Evolutionary conservation across 2,888 invertebrate species (phyloP).

Genomic region (Andrena bicolor): DNA sequence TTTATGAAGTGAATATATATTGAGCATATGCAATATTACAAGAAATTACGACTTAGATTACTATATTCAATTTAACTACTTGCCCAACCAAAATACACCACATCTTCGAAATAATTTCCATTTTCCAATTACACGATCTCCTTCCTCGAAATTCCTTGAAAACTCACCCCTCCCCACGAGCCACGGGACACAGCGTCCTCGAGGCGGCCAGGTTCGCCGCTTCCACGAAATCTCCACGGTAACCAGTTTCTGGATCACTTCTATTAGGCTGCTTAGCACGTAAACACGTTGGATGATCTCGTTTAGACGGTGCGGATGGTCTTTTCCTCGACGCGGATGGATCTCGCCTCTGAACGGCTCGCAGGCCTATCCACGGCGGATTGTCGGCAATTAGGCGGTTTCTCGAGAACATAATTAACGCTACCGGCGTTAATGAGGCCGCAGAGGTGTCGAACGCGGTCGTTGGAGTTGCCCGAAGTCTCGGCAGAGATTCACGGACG

Average conservation of each 20-base stretch:
- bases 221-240: constrained; percentile 63
- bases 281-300: constrained; percentile 79
- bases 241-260: constrained; percentile 77
- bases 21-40: too few species aligned
- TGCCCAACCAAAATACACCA: neutral
- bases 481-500: constrained; percentile 21
- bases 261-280: constrained; percentile 82
- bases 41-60: neutral
- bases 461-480: constrained; percentile 46
- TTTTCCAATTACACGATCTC: neutral
- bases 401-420: constrained; percentile 82
- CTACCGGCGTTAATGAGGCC: constrained; percentile 82
- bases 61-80: neutral
- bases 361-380: constrained; percentile 50
- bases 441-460: constrained; percentile 79
- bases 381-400: constrained; percentile 81
- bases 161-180: constrained; percentile 34
- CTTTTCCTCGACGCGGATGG: constrained; percentile 22
- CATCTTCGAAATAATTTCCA: neutral
- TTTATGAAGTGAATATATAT: too few species aligned
- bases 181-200: constrained; percentile 32
- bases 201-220: constrained; percentile 28
- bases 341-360: constrained; percentile 21
- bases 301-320: constrained; percentile 67
- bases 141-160: constrained; percentile 24